These are phyloP conservation scores for Aegithalos caudatus DNA, from an alignment of 2,113 vertebrate genomes.

Conservation along the genomic window DNA sequence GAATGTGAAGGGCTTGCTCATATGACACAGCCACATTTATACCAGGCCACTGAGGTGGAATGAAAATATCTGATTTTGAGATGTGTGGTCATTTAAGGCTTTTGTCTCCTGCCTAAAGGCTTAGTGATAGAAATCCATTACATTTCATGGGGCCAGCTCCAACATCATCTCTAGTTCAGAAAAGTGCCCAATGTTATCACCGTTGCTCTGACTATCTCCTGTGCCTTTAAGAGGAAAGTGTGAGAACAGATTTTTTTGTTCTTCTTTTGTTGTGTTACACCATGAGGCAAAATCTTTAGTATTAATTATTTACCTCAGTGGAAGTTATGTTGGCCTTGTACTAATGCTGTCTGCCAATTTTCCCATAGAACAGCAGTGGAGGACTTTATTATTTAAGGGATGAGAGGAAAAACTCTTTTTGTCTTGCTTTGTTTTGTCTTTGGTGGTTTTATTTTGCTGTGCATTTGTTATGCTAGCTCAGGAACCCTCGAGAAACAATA, in stretches of 20 bases:
- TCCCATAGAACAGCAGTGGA: rapidly evolving
- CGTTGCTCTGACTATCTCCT: rapidly evolving
- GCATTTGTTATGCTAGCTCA: neutral
- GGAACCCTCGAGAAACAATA: neutral
- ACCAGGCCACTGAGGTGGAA: neutral
- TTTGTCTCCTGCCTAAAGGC: neutral
- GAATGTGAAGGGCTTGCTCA: neutral
- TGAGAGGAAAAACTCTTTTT: neutral
- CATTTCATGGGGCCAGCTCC: neutral
- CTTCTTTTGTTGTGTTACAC: neutral
- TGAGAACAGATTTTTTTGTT: neutral
- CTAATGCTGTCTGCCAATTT: neutral
- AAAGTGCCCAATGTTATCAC: neutral
- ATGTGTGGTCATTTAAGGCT: neutral
- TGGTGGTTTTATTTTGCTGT: neutral
- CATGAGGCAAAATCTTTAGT: neutral
- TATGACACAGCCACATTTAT: rapidly evolving
- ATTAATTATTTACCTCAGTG: neutral
- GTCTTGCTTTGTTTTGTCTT: neutral
- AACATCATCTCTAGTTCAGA: neutral
- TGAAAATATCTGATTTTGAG: neutral
- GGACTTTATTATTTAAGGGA: neutral
- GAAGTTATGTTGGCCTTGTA: neutral
- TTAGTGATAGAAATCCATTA: neutral
- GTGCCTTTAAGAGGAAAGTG: neutral